These are phyloP conservation scores for Aphidius gifuensis DNA, from an alignment of 1,140 invertebrate genomes.

Conservation along the genomic window DNA sequence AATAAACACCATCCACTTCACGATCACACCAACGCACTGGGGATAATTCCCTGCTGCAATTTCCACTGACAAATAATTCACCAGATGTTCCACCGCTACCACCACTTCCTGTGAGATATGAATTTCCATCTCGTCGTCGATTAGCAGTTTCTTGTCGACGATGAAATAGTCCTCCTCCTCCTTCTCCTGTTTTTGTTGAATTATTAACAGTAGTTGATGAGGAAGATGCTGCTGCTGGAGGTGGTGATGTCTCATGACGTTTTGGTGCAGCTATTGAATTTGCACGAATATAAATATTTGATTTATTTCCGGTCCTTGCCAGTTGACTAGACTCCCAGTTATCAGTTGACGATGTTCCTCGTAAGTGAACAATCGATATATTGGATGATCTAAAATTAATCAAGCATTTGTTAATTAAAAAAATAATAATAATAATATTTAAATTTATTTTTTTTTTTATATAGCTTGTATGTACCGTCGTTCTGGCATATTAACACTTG, in stretches of 20 bases:
- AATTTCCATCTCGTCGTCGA: constrained; percentile 37
- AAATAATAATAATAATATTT: neutral
- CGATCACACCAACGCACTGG: constrained; percentile 62
- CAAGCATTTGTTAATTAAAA: neutral
- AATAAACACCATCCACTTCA: constrained; percentile 60
- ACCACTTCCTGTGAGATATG: constrained; percentile 45
- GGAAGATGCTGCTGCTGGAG: constrained; percentile 29
- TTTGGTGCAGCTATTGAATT: constrained; percentile 46
- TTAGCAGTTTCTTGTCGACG: constrained; percentile 36
- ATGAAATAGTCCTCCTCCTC: constrained; percentile 24
- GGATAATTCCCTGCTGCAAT: constrained; percentile 57
- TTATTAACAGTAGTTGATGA: constrained; percentile 26
- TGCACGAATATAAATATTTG: constrained; percentile 40
- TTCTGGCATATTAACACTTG: neutral
- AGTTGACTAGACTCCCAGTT: constrained; percentile 54
- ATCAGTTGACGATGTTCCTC: constrained; percentile 57
- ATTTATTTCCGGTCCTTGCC: constrained; percentile 31
- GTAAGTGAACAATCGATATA: constrained; percentile 58
- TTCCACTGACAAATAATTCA: constrained; percentile 49
- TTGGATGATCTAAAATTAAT: constrained; percentile 57
- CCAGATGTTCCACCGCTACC: constrained; percentile 46
- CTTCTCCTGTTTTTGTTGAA: constrained; percentile 13
- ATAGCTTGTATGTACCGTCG: neutral
- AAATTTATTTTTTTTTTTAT: neutral
- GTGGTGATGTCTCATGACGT: constrained; percentile 37